A percentile compares a stretch with the other conserved stretches of the same genome.
Conservation (phyloP, 2,888 invertebrate species). For the Melikaiella ostensackeni region DNA sequence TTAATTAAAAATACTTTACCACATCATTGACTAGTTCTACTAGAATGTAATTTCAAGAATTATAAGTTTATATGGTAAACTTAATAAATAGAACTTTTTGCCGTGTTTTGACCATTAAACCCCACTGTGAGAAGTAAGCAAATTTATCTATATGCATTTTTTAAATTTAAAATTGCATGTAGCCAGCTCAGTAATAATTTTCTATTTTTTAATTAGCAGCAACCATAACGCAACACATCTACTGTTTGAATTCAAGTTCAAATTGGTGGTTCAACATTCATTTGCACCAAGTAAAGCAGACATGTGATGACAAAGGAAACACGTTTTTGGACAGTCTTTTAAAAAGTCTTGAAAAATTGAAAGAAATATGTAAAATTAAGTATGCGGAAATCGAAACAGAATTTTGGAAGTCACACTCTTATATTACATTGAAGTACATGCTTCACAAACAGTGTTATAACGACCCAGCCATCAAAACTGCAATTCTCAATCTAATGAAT, state of each 20-base stretch:
- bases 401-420: constrained; percentile 20
- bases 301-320: not conserved
- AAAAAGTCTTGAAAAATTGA: not conserved
- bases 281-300: constrained; percentile 1
- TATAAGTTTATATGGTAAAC: too few species aligned
- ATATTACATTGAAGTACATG: constrained; percentile 19
- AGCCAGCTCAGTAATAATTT: too few species aligned
- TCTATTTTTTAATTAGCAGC: not conserved
- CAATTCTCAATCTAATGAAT: constrained; percentile 10
- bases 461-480: not conserved
- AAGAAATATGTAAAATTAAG: constrained; percentile 3
- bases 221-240: not conserved
- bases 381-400: constrained; percentile 4
- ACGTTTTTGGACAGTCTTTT: not conserved
- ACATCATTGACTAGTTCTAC: too few species aligned
- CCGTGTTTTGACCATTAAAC: too few species aligned
- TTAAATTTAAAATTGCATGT: too few species aligned
- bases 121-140: too few species aligned
- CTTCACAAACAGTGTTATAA: not conserved
- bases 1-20: too few species aligned
- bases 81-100: too few species aligned
- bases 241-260: not conserved
- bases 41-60: too few species aligned
- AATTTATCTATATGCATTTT: too few species aligned
- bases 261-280: constrained; percentile 11